phyloP scores from a whole-genome alignment of 2,113 vertebrate genomes.

The Canis aureus region DNA sequence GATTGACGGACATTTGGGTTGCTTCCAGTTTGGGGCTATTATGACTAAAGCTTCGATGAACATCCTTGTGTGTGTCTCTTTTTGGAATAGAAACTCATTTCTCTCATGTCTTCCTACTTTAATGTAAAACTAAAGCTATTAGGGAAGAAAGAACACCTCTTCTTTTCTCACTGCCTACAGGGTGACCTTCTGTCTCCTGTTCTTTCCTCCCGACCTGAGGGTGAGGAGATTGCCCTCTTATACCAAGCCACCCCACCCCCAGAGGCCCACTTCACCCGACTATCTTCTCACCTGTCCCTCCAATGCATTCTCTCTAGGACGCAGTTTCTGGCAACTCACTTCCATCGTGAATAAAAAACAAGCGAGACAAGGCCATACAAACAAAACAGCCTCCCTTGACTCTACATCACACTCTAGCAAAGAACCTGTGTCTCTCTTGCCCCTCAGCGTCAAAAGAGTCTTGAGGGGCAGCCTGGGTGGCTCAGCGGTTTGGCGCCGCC shows the following conservation, averaged over 20 bases:
- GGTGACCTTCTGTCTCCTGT: neutral
- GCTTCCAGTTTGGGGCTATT: neutral
- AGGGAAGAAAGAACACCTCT: neutral
- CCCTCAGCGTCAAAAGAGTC: neutral
- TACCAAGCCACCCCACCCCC: neutral
- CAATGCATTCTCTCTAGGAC: neutral
- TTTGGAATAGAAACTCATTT: neutral
- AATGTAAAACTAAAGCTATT: neutral
- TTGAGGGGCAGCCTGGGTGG: neutral
- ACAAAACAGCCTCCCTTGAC: neutral
- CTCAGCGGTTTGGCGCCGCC: no score
- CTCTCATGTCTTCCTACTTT: neutral
- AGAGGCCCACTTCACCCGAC: neutral
- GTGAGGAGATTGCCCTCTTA: neutral
- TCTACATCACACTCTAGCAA: neutral
- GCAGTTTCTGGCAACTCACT: neutral
- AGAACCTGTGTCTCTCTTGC: neutral
- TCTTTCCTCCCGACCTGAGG: neutral
- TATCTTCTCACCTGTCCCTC: neutral
- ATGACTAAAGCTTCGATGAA: neutral
- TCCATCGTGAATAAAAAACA: neutral
- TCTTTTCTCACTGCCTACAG: neutral
- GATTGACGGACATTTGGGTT: neutral
- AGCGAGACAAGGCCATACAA: neutral
- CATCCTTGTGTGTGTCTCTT: neutral